Evolutionary conservation across 2,797 vertebrate genomes (phyloP), one percentile per base, ranked within the genome.

Genomic region (Pteropus rufus): DNA sequence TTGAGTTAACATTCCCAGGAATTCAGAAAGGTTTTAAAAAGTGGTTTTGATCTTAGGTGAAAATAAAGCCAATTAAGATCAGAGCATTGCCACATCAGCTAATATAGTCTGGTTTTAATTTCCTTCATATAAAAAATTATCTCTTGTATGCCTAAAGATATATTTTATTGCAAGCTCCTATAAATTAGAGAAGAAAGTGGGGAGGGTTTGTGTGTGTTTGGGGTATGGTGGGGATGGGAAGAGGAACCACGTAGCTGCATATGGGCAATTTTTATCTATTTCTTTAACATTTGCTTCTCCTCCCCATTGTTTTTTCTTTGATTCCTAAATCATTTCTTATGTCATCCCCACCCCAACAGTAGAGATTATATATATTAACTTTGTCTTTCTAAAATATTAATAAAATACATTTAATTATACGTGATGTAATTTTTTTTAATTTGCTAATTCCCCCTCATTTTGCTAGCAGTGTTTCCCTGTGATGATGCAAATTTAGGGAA

Each of bases 61-160:
- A 91, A 96, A 92, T 58, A 95, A 95, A 96, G n/a, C 10, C 72
- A 39, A 39, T 65, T 94, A 87, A 77, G n/a, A 92, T 86, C 52
- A 95, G 54, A 84, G 46, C 56, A 86, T 91, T 95, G 93, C 56
- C 91, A 12, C 12, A 82, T 90, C 76, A 87, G 60, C 62, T 89
- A 54, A 94, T 89, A 81, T n/a, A 73, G 62, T 82, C 29, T 87
- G 16, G 26, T 77, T 96, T 96, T 90, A 88, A 79, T 92, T 46
- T 89, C 41, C 11, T 94, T 94, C 8, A 94, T 84, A 65, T 79
- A 49, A 83, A 96, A 97, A 92, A 60, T 46, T 56, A 72, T 86
- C 36, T 92, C 41, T 64, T 89, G 1, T 64, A 34, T 58, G 29
- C 14, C 62, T 92, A 72, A 93, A 95, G 44, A 62, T 44, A 49